A percentile compares a stretch with the other conserved stretches of the same genome.
Evolutionary conservation across 2,888 invertebrate genomes (phyloP).

Genomic region (Nymphalis urticae): DNA sequence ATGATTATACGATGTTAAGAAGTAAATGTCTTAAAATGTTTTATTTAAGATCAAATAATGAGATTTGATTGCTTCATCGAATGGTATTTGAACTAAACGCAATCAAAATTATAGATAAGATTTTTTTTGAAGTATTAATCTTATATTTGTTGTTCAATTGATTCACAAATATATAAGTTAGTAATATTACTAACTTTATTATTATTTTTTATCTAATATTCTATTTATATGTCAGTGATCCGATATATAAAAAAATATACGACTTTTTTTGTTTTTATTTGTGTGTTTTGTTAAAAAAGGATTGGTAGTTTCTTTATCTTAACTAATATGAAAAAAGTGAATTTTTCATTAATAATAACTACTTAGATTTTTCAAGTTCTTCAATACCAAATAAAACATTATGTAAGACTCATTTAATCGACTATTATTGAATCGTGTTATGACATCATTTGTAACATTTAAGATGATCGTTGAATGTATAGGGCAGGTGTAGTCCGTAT

Average conservation of each 20-base stretch:
- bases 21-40: slow-evolving; percentile 8
- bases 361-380: neutral
- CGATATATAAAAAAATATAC: too few relatives aligned
- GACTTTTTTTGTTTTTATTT: too few relatives aligned
- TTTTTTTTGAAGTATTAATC: too few relatives aligned
- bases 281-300: too few relatives aligned
- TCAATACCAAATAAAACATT: slow-evolving; percentile 16
- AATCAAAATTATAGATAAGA: too few relatives aligned
- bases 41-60: slow-evolving; percentile 1
- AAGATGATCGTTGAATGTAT: slow-evolving; percentile 22
- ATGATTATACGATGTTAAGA: slow-evolving; percentile 13
- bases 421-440: neutral
- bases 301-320: neutral
- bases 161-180: too few relatives aligned
- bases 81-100: neutral
- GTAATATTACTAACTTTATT: too few relatives aligned
- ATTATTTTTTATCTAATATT: too few relatives aligned
- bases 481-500: slow-evolving; percentile 24
- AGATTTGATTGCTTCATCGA: slow-evolving; percentile 6
- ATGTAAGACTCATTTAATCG: slow-evolving; percentile 8
- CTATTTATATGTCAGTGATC: too few relatives aligned
- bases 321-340: neutral
- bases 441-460: slow-evolving; percentile 22
- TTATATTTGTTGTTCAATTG: too few relatives aligned
- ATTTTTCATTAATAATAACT: neutral